Evolutionary conservation across 2,113 vertebrate species (phyloP).

Genomic region (Poeciliopsis turrubarensis): DNA sequence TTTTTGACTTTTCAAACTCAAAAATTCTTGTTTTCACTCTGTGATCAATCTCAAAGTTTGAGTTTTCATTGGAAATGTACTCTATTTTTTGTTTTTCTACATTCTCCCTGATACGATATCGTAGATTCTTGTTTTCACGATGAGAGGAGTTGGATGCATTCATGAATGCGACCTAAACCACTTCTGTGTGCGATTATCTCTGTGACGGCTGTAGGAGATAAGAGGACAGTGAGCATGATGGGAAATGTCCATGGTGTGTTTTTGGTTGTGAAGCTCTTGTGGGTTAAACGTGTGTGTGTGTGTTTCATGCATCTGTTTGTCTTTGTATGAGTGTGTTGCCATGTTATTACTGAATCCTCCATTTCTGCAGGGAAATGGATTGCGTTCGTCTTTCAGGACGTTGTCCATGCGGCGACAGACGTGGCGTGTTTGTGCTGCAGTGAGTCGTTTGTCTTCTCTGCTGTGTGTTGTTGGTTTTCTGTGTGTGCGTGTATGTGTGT

Average conservation of each 20-base stretch:
- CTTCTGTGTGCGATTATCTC: conserved; percentile 57
- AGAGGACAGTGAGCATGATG: conserved; percentile 48
- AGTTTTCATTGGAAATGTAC: too few species aligned
- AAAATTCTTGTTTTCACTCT: too few species aligned
- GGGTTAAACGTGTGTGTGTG: conserved; percentile 15
- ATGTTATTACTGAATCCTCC: conserved; percentile 66
- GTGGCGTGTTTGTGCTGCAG: conserved; percentile 32
- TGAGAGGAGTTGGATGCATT: too few species aligned
- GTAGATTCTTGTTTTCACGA: too few species aligned
- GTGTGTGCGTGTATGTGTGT: conserved; percentile 49
- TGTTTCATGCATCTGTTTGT: conserved; percentile 45
- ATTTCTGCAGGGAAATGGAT: conserved; percentile 72
- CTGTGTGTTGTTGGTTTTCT: conserved; percentile 65
- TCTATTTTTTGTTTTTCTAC: too few species aligned
- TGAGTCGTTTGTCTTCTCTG: conserved; percentile 48
- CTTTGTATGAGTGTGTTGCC: conserved; percentile 41
- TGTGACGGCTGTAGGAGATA: conserved; percentile 68
- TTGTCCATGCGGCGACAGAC: conserved; percentile 34
- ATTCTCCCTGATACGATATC: too few species aligned
- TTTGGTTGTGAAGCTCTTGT: conserved; percentile 34
- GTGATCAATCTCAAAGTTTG: too few species aligned
- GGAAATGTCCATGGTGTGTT: conserved; percentile 64
- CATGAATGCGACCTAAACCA: too few species aligned
- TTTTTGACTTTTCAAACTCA: too few species aligned
- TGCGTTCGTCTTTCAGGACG: conserved; percentile 63